Evolutionary conservation across 2,888 invertebrate species (phyloP), one percentile per base, ranked within the genome.

Genomic region (Himalopsyche japonica): DNA sequence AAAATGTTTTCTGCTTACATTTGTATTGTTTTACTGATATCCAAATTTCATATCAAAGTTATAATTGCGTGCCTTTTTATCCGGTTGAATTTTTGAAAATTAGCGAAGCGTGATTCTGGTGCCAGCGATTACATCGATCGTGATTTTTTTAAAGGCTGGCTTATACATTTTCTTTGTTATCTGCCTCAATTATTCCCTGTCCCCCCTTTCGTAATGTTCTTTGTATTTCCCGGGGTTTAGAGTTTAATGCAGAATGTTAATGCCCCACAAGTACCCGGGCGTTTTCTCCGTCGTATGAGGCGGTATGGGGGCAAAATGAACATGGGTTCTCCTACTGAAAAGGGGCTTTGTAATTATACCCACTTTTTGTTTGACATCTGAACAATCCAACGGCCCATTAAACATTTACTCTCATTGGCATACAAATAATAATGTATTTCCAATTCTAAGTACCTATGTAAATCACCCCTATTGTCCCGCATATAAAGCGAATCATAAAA

Each of bases 161-260:
- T 70, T 70, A 70, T 30, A 70, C 70, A 27, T 70, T 70, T 70
- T 70, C 70, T 70, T 70, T 70, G 70, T 70, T 70, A 70, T 70
- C 70, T 70, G 43, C 43, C 77, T 77, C 77, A 77, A 77, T 43
- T 77, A 77, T 77, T 37, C 27, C 34, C 34, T n/a, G 18, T 15
- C n/a, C 37, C 43, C 37, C 15, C 43, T 34, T 20, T 77, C 34
- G 43, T 77, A 77, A 79, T 79, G 43, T 79, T 48, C 48, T 79
- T 47, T 79, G 43, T 79, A 47, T 79, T 48, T 47, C 43, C 79
- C 80, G 82, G 82, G 84, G 84, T 82, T 82, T 82, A 82, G 82
- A 82, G 84, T 84, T 32, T 80, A 82, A 76, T 37, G 49, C 79
- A 47, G 76, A 82, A 79, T 81, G 80, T 82, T 84, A 84, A 84